Evolutionary conservation across 2,113 vertebrate species (phyloP).

Genomic region (Chlorodrepanis virens): DNA sequence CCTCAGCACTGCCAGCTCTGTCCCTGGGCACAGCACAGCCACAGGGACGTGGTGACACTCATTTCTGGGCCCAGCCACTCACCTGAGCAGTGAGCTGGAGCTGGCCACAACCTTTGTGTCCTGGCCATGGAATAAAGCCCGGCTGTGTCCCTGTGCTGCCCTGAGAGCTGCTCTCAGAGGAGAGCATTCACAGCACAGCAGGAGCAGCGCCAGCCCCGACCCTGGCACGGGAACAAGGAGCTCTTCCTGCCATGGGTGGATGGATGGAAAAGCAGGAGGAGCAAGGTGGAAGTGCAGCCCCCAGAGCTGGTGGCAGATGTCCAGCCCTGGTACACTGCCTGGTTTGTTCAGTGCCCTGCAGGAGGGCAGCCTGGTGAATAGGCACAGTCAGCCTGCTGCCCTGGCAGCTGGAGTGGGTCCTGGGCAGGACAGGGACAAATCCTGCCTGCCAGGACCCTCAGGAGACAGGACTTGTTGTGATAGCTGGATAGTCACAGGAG

Average conservation of each 20-base stretch:
- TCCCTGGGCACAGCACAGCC: neutral
- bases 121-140: neutral
- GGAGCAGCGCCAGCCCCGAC: neutral
- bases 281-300: neutral
- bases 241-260: neutral
- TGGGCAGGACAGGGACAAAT: neutral
- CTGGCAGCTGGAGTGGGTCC: accelerated
- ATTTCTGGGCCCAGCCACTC: neutral
- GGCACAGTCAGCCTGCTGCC: neutral
- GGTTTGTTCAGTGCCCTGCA: neutral
- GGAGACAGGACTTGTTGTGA: neutral
- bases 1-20: neutral
- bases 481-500: neutral
- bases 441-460: neutral
- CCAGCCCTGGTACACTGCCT: neutral
- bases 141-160: neutral
- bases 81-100: neutral
- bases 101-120: neutral
- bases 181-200: neutral
- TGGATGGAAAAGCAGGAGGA: neutral
- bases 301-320: neutral
- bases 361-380: neutral
- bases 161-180: neutral
- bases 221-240: neutral
- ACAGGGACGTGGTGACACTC: neutral